phyloP scores from a whole-genome alignment of 1,140 invertebrate genomes.

The Nymphalis io region DNA sequence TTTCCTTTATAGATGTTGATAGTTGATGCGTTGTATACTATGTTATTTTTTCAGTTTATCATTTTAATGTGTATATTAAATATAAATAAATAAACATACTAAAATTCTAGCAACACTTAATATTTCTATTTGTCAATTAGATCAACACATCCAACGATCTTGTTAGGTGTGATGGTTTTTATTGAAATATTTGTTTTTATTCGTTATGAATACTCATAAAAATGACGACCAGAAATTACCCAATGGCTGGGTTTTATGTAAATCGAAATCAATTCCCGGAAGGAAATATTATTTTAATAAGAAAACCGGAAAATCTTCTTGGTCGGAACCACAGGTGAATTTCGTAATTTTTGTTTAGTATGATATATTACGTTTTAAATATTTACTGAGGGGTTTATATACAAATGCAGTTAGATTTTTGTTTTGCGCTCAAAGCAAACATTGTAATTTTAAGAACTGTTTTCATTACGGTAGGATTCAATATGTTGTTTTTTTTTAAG shows the following conservation, averaged over 20 bases:
- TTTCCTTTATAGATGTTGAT: no score
- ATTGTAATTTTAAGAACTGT: background rate
- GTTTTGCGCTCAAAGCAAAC: background rate
- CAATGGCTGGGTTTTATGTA: conserved; percentile 69
- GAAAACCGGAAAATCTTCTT: conserved; percentile 73
- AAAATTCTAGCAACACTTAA: background rate
- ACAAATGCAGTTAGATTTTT: background rate
- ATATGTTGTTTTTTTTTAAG: conserved; percentile 22
- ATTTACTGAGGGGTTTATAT: conserved; percentile 5
- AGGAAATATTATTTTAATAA: conserved; percentile 74
- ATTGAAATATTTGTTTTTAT: conserved; percentile 38
- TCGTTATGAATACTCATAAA: conserved; percentile 58
- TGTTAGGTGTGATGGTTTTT: conserved; percentile 30
- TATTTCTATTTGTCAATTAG: conserved; percentile 29
- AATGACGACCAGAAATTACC: conserved; percentile 50
- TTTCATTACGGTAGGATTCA: background rate
- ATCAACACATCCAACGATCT: conserved; percentile 37
- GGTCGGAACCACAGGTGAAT: conserved; percentile 69
- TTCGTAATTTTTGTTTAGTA: conserved; percentile 46
- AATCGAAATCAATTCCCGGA: conserved; percentile 70
- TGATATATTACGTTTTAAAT: conserved; percentile 20
- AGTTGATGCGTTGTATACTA: no score
- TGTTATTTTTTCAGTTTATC: no score
- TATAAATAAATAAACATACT: background rate
- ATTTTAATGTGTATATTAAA: no score